Evolutionary conservation across 2,888 invertebrate genomes (phyloP), one percentile per base, ranked within the genome.

Genomic region (Antheraea assamensis): DNA sequence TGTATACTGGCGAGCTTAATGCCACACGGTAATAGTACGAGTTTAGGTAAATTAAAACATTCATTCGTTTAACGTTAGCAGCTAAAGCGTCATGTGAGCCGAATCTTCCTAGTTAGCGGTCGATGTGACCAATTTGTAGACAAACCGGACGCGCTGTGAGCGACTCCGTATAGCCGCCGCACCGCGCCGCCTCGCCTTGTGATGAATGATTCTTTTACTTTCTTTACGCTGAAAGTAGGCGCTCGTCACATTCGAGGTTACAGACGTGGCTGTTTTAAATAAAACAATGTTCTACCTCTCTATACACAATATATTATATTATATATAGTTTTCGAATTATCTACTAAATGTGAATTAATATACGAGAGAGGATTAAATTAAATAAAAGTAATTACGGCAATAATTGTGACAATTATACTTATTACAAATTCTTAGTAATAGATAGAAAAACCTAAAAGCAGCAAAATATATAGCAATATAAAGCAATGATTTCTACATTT

Each of bases 51-150:
- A 80, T 72, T 78, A 76, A 80, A 82, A 76, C 74, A 75, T 82
- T 83, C 78, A 81, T 84, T 81, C 80, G 80, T 81, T 82, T 81
- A 79, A 83, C 82, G 84, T 84, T 83, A 85, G 80, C 77, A 82
- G 81, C 79, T 79, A 79, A 72, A 80, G 80, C 82, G 78, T 79
- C 81, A 85, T 85, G 83, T 81, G 85, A 85, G 86, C 84, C 87
- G 82, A 88, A 89, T 89, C 87, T 90, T 88, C 85, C 90, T 88
- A 92, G 88, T 91, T 90, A 90, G 90, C 92, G 90, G 92, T 92
- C 91, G 89, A 91, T 88, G 93, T 92, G 87, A 91, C 92, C 93
- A 91, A 92, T 93, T 90, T 89, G 89, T 88, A 88, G 88, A 88
- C 86, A 87, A 90, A 90, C 92, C 93, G 93, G 92, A 92, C 91